Conservation (phyloP, 1,140 invertebrate genomes). For the Frieseomelitta varia region DNA sequence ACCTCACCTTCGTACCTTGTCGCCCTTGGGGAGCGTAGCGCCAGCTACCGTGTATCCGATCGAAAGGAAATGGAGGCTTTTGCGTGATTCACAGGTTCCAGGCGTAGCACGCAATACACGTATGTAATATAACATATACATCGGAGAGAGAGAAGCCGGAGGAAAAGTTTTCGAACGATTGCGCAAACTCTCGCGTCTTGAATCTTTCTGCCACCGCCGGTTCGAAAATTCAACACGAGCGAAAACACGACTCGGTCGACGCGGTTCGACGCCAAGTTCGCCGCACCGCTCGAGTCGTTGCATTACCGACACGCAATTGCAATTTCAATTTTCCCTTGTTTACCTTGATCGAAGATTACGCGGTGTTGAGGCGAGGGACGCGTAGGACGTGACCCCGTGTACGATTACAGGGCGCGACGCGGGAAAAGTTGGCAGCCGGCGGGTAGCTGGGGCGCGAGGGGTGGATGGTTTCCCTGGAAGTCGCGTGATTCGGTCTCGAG, state of each 20-base stretch:
- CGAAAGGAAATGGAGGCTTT: constrained; percentile 44
- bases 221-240: not conserved
- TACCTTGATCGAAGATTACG: constrained; percentile 32
- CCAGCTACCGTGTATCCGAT: constrained; percentile 6
- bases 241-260: not conserved
- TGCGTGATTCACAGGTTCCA: constrained; percentile 13
- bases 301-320: not conserved
- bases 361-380: not conserved
- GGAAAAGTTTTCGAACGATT: constrained; percentile 23
- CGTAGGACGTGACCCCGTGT: not conserved
- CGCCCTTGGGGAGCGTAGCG: constrained; percentile 15
- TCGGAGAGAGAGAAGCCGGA: not conserved
- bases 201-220: not conserved
- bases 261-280: not conserved
- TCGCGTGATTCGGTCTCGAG: constrained; percentile 59
- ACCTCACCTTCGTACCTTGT: constrained; percentile 35
- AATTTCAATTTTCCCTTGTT: constrained; percentile 36
- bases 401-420: not conserved
- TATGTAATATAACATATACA: not conserved
- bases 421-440: not conserved
- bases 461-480: constrained; percentile 55
- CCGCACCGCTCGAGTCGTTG: not conserved
- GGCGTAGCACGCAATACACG: constrained; percentile 21
- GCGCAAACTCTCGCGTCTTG: not conserved
- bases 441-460: not conserved